phyloP scores from a whole-genome alignment of 2,888 invertebrate genomes.

The Chalcis sispes region DNA sequence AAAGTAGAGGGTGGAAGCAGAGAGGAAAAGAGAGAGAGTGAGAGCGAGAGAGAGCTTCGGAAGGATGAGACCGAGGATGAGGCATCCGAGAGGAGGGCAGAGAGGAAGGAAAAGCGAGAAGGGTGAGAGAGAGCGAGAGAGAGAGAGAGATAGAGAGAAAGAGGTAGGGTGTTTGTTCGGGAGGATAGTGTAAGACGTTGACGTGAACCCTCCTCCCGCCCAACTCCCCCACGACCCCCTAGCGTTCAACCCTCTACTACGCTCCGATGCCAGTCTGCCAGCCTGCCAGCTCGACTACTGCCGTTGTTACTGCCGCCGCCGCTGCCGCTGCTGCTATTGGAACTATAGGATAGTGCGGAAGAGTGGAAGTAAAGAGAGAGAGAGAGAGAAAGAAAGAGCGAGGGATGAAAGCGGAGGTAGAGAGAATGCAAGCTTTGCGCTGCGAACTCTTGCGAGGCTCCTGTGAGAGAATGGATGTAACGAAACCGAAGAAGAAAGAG shows the following conservation, averaged over 20 bases:
- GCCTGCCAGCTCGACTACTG: slow-evolving; percentile 65
- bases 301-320: slow-evolving; percentile 64
- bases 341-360: slow-evolving; percentile 32
- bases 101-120: slow-evolving; percentile 18
- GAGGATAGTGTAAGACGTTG: slow-evolving; percentile 75
- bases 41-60: slow-evolving; percentile 27
- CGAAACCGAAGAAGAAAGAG: slow-evolving; percentile 70
- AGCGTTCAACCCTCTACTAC: no score
- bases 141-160: slow-evolving; percentile 44
- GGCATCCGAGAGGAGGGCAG: neutral
- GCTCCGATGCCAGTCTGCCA: no score
- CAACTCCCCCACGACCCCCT: slow-evolving; percentile 3
- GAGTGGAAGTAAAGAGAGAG: slow-evolving; percentile 31
- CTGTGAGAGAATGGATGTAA: slow-evolving; percentile 62
- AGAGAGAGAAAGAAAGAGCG: slow-evolving; percentile 44
- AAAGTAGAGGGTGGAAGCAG: slow-evolving; percentile 35
- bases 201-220: slow-evolving; percentile 71
- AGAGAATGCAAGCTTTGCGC: slow-evolving; percentile 72
- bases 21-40: slow-evolving; percentile 5
- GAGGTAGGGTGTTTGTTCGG: slow-evolving; percentile 73
- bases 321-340: slow-evolving; percentile 62
- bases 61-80: neutral
- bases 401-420: slow-evolving; percentile 20
- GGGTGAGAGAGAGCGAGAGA: slow-evolving; percentile 44
- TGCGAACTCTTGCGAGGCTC: slow-evolving; percentile 59